These are phyloP conservation scores for Ectemnius cavifrons DNA, from an alignment of 2,888 invertebrate genomes.

Conservation along the genomic window DNA sequence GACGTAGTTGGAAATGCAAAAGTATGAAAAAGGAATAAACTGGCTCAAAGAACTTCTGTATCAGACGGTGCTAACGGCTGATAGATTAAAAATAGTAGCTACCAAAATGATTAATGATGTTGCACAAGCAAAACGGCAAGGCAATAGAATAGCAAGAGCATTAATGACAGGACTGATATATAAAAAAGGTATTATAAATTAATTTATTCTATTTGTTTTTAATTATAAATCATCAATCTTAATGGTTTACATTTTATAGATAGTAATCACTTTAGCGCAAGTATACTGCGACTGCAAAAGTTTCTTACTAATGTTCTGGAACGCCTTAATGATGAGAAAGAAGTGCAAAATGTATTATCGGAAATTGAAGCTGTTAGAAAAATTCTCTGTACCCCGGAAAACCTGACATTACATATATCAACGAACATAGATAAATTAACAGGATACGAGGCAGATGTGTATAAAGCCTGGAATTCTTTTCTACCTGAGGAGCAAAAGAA, in stretches of 20 bases:
- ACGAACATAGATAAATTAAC: slow-evolving; percentile 83
- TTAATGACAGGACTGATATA: slow-evolving; percentile 82
- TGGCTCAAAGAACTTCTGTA: slow-evolving; percentile 89
- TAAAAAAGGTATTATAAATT: slow-evolving; percentile 78
- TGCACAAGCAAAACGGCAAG: slow-evolving; percentile 86
- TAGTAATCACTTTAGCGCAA: slow-evolving; percentile 85
- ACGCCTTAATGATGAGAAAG: slow-evolving; percentile 79
- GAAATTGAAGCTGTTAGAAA: slow-evolving; percentile 81
- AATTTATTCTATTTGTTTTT: slow-evolving; percentile 3
- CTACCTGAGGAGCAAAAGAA: slow-evolving; percentile 62
- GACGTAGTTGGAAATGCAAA: slow-evolving; percentile 83
- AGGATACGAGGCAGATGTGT: slow-evolving; percentile 77
- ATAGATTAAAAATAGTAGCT: slow-evolving; percentile 87
- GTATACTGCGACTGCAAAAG: slow-evolving; percentile 87
- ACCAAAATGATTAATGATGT: slow-evolving; percentile 91
- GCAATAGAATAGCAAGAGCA: slow-evolving; percentile 83
- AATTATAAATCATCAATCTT: slow-evolving; percentile 15
- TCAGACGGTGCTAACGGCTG: slow-evolving; percentile 84
- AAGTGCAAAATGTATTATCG: slow-evolving; percentile 78
- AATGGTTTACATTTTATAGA: slow-evolving; percentile 75
- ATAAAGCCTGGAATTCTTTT: slow-evolving; percentile 80
- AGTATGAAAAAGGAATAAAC: slow-evolving; percentile 86
- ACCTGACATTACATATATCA: slow-evolving; percentile 86
- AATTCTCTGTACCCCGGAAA: slow-evolving; percentile 81
- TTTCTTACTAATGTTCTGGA: slow-evolving; percentile 86